Evolutionary conservation across 2,797 vertebrate genomes (phyloP).

Genomic region (Melanogrammus aeglefinus): DNA sequence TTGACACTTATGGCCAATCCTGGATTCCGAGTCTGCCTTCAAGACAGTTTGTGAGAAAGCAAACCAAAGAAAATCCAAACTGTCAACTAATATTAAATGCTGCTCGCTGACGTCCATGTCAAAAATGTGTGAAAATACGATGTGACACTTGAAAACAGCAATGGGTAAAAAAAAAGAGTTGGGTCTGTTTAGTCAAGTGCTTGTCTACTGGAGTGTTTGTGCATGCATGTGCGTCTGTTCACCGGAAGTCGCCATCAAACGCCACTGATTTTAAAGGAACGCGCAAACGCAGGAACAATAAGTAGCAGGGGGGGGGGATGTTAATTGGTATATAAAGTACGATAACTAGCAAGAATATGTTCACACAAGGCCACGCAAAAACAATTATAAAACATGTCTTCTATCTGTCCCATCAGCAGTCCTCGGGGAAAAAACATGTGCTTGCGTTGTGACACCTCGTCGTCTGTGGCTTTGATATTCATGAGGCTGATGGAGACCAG

Average conservation of each 20-base stretch:
- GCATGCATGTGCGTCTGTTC: too few relatives aligned
- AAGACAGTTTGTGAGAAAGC: not conserved
- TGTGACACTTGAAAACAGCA: not conserved
- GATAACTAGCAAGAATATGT: too few relatives aligned
- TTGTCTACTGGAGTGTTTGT: not conserved
- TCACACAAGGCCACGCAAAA: too few relatives aligned
- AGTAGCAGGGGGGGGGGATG: too few relatives aligned
- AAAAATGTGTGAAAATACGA: not conserved
- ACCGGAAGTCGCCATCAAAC: too few relatives aligned
- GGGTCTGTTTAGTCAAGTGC: not conserved
- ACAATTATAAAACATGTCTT: too few relatives aligned
- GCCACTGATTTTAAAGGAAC: too few relatives aligned
- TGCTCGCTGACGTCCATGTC: not conserved
- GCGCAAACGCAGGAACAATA: too few relatives aligned
- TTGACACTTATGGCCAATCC: not conserved
- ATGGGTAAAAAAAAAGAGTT: not conserved
- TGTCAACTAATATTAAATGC: not conserved
- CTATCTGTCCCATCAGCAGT: too few relatives aligned
- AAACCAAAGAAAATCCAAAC: not conserved
- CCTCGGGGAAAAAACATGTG: too few relatives aligned
- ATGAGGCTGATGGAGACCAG: slow-evolving; percentile 7
- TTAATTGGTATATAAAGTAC: too few relatives aligned
- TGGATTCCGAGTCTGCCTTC: not conserved
- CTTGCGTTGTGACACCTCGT: slow-evolving; percentile 2
- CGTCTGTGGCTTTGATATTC: too few relatives aligned